Evolutionary conservation across 2,888 invertebrate species (phyloP), one percentile per base, ranked within the genome.

Genomic region (Cryptosula pallasiana): DNA sequence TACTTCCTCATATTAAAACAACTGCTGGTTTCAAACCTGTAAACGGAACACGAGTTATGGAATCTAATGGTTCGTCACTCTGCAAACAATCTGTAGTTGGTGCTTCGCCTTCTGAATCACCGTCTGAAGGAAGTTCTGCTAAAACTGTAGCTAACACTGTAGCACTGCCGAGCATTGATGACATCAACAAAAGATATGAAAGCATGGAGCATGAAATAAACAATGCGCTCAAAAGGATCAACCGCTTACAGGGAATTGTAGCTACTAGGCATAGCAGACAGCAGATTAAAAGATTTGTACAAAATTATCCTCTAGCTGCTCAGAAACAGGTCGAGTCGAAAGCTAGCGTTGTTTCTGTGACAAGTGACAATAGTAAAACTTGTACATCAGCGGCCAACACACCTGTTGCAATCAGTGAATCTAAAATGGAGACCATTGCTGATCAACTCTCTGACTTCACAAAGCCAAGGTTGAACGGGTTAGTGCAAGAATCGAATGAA

Each of bases 241-340:
- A 91, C 20, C 92, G 92, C 81, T 84, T 92, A 32, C 93, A 94
- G 82, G 89, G 90, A 0, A 88, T 90, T 71, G 87, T 90, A 45
- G 88, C 92, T 81, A 92, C 92, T 2, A 90, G 90, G 75, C 92
- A 93, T 82, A 87, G 90, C 34, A 90, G 91, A 71, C 90, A 91
- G 76, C 93, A 95, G 83, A 89, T 91, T 16, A 88, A 89, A 29
- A 91, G 91, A 2, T 89, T 93, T 72, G 89, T 92, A 76, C 91
- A 91, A 75, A 45, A 20, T 20, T 45, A 20, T 20, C 20, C 45
- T 45, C 9, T 45, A 45, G 45, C 45, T 45, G 5, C 45, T 13
- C 45, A 45, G 20, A 45, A 45, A 5, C 20, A 5, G 5, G 9
- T 20, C 20, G 45, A 20, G 9, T 13, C 9, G 5, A 45, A 5